Conservation (phyloP, 1,140 invertebrate genomes). For the Pogonognathellus flavescens region DNA sequence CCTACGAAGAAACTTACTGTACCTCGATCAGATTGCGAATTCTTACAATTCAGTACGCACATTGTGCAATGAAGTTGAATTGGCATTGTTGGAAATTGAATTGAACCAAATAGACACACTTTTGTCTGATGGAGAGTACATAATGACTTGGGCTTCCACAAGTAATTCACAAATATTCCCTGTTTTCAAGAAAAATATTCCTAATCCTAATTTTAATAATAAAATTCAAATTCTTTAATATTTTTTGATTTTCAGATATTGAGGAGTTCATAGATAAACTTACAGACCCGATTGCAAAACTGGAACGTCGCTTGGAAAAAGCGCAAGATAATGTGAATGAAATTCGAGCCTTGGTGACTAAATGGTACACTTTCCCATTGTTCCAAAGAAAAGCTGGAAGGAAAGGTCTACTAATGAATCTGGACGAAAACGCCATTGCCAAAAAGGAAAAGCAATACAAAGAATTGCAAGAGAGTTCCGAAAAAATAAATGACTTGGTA, state of each 20-base stretch:
- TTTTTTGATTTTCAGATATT: neutral
- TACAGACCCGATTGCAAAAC: conserved; percentile 80
- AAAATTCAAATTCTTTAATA: neutral
- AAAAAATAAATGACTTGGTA: conserved; percentile 81
- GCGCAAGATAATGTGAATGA: conserved; percentile 87
- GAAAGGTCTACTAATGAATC: conserved; percentile 82
- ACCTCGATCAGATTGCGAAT: conserved; percentile 70
- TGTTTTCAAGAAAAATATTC: neutral
- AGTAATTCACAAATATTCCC: neutral
- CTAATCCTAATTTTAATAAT: neutral
- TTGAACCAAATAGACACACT: conserved; percentile 85
- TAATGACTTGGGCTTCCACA: conserved; percentile 80
- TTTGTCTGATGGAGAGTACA: conserved; percentile 81
- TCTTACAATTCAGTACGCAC: conserved; percentile 82
- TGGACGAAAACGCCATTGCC: conserved; percentile 83
- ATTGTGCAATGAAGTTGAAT: conserved; percentile 85
- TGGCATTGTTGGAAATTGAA: conserved; percentile 83
- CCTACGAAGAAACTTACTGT: conserved; percentile 70
- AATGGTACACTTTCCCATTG: conserved; percentile 85
- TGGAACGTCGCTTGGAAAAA: conserved; percentile 84
- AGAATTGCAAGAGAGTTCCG: conserved; percentile 81
- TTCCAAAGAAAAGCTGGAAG: conserved; percentile 88
- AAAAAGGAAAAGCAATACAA: conserved; percentile 74
- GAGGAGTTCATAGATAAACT: conserved; percentile 72
- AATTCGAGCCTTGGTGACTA: conserved; percentile 81